Evolutionary conservation across 1,140 invertebrate genomes (phyloP).

Genomic region (Tribolium madens): DNA sequence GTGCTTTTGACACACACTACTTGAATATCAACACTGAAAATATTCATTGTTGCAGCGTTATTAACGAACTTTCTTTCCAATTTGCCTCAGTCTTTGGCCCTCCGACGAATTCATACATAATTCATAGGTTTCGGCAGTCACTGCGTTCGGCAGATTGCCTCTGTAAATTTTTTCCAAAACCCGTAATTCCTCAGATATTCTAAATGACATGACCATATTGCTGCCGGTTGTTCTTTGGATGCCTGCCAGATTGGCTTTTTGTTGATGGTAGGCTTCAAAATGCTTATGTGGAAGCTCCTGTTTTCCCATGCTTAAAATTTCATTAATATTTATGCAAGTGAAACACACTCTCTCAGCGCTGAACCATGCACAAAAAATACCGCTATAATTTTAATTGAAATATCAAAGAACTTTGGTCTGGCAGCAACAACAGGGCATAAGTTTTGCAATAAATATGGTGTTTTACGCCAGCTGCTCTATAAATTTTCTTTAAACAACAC

Average conservation of each 20-base stretch:
- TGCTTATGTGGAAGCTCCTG: background rate
- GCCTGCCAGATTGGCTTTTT: conserved; percentile 22
- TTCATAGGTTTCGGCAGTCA: conserved; percentile 29
- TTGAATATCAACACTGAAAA: conserved; percentile 34
- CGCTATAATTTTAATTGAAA: conserved; percentile 25
- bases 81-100: conserved; percentile 8
- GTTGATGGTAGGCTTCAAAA: conserved; percentile 13
- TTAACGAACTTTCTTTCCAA: conserved; percentile 37
- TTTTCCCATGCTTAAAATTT: conserved; percentile 6
- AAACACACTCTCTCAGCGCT: background rate
- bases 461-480: background rate
- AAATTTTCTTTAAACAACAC: background rate
- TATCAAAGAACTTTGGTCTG: conserved; percentile 7
- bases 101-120: conserved; percentile 9
- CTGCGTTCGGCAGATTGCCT: conserved; percentile 27
- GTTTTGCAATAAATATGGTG: background rate
- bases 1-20: conserved; percentile 33
- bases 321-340: conserved; percentile 32
- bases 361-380: background rate
- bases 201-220: conserved; percentile 30
- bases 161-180: conserved; percentile 30
- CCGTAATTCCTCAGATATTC: conserved; percentile 30
- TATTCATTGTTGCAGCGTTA: conserved; percentile 33
- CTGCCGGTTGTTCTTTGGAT: conserved; percentile 22
- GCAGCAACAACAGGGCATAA: background rate